Base-by-base conservation (phyloP, 2,113 vertebrate species). In the Candoia aspera region DNA sequence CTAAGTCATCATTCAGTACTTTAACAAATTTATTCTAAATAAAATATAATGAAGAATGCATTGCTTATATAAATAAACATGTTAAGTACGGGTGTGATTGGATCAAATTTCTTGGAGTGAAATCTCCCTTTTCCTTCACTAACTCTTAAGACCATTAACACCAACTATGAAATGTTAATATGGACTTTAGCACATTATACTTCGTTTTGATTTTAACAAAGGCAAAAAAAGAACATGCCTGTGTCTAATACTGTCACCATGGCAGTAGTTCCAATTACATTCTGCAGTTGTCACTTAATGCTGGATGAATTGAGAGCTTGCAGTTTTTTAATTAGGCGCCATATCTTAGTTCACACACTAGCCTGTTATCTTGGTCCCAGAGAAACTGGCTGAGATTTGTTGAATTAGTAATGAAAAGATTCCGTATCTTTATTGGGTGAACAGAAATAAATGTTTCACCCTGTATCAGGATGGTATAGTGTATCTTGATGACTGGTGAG, bases 141-240 rank as follows among this genome's bases (percentile, higher is more conserved):
- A 24, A 85, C 17, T 87, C 60, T 87, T 87, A 73, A 19, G 29
- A 84, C 8, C 17, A 83, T 88, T 84, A 92, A 58, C 86, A 83
- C n/a, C 64, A 59, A 37, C 84, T 0, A 3, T 93, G 58, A 88
- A 90, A 90, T 0, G 2, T 84, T 84, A 88, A 91, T 84, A 87
- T 42, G 21, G 54, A 1, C 86, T 87, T 93, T 86, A 37, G 46
- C 46, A 55, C 64, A 23, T 92, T 83, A 84, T 21, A 79, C 24
- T 73, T 46, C 84, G 57, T 33, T 95, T 90, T 92, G 33, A 91
- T 91, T 90, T 92, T 87, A 10, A 86, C 91, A 88, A 33, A 60
- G 29, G 6, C 13, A 49, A 57, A 60, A 85, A 88, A 55, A 19
- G 24, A n/a, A 37, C 46, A 88, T 58, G 6, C 73, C 29, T 33